Evolutionary conservation across 1,140 invertebrate genomes (phyloP).

Genomic region (Dendrolimus kikuchii): DNA sequence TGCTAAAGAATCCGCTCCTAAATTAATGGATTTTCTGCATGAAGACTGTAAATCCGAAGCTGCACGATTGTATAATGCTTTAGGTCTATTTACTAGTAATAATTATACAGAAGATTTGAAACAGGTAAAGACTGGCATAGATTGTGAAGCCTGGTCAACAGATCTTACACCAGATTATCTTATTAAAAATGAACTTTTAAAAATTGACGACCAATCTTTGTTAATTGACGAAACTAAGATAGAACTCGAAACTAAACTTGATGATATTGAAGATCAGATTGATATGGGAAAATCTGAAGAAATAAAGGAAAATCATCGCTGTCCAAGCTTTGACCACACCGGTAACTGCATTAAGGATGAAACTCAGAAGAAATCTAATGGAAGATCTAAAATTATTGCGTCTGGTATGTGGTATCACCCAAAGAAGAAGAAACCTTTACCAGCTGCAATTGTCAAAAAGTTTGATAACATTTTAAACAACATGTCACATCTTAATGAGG

Average conservation of each 20-base stretch:
- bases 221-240: conserved; percentile 29
- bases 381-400: conserved; percentile 40
- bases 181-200: conserved; percentile 21
- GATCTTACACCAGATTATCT: conserved; percentile 25
- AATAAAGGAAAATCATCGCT: conserved; percentile 36
- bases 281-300: conserved; percentile 24
- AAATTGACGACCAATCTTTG: conserved; percentile 26
- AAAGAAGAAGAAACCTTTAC: conserved; percentile 64
- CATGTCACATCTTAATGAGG: conserved; percentile 51
- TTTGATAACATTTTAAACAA: conserved; percentile 38
- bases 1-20: conserved; percentile 65
- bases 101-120: conserved; percentile 41
- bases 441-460: conserved; percentile 44
- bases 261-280: conserved; percentile 28
- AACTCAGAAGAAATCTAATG: conserved; percentile 42
- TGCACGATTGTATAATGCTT: conserved; percentile 55
- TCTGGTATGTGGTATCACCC: conserved; percentile 62
- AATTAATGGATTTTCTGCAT: conserved; percentile 63
- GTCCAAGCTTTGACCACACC: conserved; percentile 57
- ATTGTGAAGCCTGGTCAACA: conserved; percentile 33
- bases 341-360: conserved; percentile 53
- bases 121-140: conserved; percentile 29
- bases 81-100: conserved; percentile 42
- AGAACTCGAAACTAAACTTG: conserved; percentile 24
- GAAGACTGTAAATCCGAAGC: conserved; percentile 59